Evolutionary conservation across 1,140 invertebrate species (phyloP), one percentile per base, ranked within the genome.

Genomic region (Penaeus japonicus): DNA sequence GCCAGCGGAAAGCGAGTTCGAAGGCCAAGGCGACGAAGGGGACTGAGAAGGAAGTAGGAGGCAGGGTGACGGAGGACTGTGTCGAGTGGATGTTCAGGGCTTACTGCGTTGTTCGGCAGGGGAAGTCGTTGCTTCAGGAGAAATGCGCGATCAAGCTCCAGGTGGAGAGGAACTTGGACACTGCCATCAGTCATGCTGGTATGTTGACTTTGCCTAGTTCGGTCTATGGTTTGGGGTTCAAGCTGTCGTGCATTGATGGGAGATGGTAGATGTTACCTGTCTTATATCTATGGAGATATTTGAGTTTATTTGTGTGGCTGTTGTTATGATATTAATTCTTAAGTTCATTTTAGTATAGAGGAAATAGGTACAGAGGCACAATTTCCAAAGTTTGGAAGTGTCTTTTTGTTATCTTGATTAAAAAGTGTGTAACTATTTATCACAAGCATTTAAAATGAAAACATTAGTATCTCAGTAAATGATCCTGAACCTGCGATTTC

Each of bases 101-200:
- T 27, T 95, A 93, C 88, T 89, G 92, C 2, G 92, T 96, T 12
- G 92, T 93, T n/a, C 85, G 90, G 35, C 70, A 81, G 32, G 88
- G 86, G 18, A 73, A 94, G 94, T 95, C 95, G 3, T 92, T 97
- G 17, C 93, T 98, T 1, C 95, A 95, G 30, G 95, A 97, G 89
- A 96, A 96, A 85, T 97, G 96, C 91, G 94, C 96, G 85, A 92
- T 98, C 39, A 95, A 96, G 73, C 92, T 98, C 30, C 94, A 96
- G 92, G 94, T 98, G 5, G 96, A 97, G 92, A 93, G 96, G 70
- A 98, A 98, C 93, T 92, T 98, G n/a, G 96, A 96, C 88, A 93
- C 92, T n/a, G 94, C 94, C 89, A 91, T 95, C 27, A 94, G 93
- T 91, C 95, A 96, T 90, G 93, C 93, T 82, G 94, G 93, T 93